Percentiles rank a stretch among this genome's conserved stretches.
Conservation (phyloP, 2,113 vertebrate genomes). For the Colistium nudipinnis region DNA sequence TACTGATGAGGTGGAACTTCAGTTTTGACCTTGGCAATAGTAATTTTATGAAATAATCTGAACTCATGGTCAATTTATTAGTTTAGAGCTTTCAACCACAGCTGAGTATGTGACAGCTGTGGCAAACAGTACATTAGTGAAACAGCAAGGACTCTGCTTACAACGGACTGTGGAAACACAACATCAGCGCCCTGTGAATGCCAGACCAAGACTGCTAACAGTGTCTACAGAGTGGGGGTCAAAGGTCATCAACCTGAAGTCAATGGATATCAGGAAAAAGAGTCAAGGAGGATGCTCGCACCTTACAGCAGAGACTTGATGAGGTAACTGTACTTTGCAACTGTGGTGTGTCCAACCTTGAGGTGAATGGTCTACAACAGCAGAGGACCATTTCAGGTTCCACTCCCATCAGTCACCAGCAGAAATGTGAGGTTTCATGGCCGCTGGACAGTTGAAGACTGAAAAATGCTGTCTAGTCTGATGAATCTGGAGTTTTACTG, state of each 20-base stretch:
- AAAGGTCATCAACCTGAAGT: background rate
- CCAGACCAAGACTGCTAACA: background rate
- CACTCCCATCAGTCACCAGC: too few relatives aligned
- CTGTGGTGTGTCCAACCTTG: background rate
- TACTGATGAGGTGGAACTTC: background rate
- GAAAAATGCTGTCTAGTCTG: too few relatives aligned
- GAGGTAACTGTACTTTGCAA: too few relatives aligned
- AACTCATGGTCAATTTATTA: background rate
- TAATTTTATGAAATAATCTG: background rate
- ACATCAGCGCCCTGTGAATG: background rate
- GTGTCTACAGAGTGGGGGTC: background rate
- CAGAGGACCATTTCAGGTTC: too few relatives aligned
- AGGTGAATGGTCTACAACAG: too few relatives aligned
- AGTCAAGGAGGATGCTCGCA: background rate
- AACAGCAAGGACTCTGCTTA: background rate
- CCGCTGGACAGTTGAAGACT: too few relatives aligned
- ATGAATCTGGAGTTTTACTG: too few relatives aligned
- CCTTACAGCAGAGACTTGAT: background rate
- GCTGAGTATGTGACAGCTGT: slow-evolving; percentile 6
- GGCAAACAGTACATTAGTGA: background rate
- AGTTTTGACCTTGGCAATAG: background rate
- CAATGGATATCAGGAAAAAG: background rate
- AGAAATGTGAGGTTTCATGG: too few relatives aligned
- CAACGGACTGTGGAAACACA: background rate
- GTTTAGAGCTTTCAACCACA: slow-evolving; percentile 4